Evolutionary conservation across 2,113 vertebrate species (phyloP), one percentile per base, ranked within the genome.

Genomic region (Sinocyclocheilus anophthalmus): DNA sequence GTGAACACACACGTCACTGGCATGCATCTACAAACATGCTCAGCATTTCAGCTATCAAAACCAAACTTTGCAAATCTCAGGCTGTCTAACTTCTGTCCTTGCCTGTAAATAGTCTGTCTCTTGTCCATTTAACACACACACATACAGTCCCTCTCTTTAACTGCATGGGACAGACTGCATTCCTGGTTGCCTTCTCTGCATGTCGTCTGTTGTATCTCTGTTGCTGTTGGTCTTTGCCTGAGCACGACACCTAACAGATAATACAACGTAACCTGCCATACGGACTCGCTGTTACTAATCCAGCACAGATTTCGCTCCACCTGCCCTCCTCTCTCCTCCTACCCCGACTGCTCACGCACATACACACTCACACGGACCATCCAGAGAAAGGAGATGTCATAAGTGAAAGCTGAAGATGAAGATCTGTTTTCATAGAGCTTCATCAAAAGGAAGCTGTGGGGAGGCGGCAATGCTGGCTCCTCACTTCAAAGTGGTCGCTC

Each of bases 91-190:
- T 63, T 78, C 86, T 48, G 73, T 63, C 85, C 75, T 73, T 73
- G 65, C 30, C 65, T 85, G 85, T 42, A 73, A 73, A 59, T 83
- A 45, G 65, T 65, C 79, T 89, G 14, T 78, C 76, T 63, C 57
- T 76, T 30, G 14, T 76, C 57, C 2, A 37, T 65, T 81, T 78
- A 63, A 82, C 57, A 61, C 22, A 61, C 14, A 61, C 76, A 75
- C 57, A 59, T 20, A 22, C 18, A 57, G 69, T 87, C 72, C 65
- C 61, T 67, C 55, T 78, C 20, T 86, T 33, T 81, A 73, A 82
- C 61, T 88, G 88, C 88, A 89, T 89, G 88, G 53, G 76, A 86
- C 81, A 84, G 76, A 85, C 87, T 81, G 72, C 78, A 78, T 75
- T 88, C 69, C 78, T 33, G 24, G 84, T 84, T 86, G 81, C 81